Evolutionary conservation across 2,797 vertebrate species (phyloP), one percentile per base, ranked within the genome.

Genomic region (Acrossocheilus wenchowensis): DNA sequence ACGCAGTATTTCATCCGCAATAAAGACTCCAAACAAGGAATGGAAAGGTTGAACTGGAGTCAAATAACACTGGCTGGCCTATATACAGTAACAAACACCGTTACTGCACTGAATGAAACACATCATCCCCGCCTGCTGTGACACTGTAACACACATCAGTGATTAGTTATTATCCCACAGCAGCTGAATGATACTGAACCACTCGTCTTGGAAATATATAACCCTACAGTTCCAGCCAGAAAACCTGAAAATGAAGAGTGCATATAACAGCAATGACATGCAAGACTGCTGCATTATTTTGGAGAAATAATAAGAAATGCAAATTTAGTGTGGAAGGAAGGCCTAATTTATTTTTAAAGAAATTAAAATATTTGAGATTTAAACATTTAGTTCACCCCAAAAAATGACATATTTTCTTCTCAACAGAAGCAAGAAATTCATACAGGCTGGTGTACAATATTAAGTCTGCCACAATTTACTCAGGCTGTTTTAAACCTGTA

Each of bases 41-140:
- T 85, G 73, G 48, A 72, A 81, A 54, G 48, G 34, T 7, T 66
- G 52, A 6, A 52, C 21, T 48, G 34, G 21, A 72, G 71, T 81
- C 71, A 81, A 21, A 74, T 26, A 30, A 39, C 39, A 66, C 62
- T 7, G 62, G 60, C n/a, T 26, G n/a, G 10, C n/a, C 60, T 64
- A 30, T 64, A 64, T 64, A 30, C 60, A 30, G 60, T 26, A 62
- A 62, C 57, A 26, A 10, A 60, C 54, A 60, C 66, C 34, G 34
- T 12, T 11, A 19, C 50, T 17, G 21, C 43, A 34, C 57, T n/a
- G 12, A 73, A 45, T 26, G 23, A 39, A 68, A 36, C 3, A 36
- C 14, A 30, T 30, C 30, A 3, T 54, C n/a, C 45, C 12, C 45
- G 0, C 4, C 48, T 50, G 48, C 12, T 5, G 48, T 15, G 19